Conservation (phyloP, 2,113 vertebrate species). For the Pelmatolapia mariae region DNA sequence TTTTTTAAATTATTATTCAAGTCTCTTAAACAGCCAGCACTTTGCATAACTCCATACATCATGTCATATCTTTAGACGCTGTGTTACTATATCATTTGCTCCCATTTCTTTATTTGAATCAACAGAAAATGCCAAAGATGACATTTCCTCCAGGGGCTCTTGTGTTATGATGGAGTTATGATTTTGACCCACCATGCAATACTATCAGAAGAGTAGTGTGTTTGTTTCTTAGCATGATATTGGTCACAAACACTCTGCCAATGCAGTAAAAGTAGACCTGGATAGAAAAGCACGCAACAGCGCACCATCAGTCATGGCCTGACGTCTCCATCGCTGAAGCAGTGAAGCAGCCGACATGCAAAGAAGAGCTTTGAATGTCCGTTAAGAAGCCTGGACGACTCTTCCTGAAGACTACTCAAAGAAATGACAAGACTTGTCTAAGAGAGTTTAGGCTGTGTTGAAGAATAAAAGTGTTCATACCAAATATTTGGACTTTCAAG, state of each 20-base stretch:
- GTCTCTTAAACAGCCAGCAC: neutral
- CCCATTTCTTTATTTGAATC: neutral
- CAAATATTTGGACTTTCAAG: neutral
- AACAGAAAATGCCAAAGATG: neutral
- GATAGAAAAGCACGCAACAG: accelerated
- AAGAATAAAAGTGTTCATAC: neutral
- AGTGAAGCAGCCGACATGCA: neutral
- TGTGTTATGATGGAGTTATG: neutral
- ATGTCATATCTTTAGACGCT: neutral
- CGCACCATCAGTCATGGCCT: neutral
- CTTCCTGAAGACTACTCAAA: neutral
- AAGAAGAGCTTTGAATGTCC: neutral
- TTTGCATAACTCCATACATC: neutral
- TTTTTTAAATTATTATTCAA: neutral
- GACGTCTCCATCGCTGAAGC: neutral
- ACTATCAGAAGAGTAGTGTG: accelerated
- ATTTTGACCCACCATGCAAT: neutral
- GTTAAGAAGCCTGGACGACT: neutral
- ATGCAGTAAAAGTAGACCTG: neutral
- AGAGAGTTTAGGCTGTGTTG: neutral
- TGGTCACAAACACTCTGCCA: neutral
- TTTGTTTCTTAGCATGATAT: neutral
- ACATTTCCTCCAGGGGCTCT: accelerated
- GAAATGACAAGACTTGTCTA: neutral
- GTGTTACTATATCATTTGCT: accelerated